These are phyloP conservation scores for Marmota flaviventris DNA, from an alignment of 2,113 vertebrate species.

Conservation along the genomic window DNA sequence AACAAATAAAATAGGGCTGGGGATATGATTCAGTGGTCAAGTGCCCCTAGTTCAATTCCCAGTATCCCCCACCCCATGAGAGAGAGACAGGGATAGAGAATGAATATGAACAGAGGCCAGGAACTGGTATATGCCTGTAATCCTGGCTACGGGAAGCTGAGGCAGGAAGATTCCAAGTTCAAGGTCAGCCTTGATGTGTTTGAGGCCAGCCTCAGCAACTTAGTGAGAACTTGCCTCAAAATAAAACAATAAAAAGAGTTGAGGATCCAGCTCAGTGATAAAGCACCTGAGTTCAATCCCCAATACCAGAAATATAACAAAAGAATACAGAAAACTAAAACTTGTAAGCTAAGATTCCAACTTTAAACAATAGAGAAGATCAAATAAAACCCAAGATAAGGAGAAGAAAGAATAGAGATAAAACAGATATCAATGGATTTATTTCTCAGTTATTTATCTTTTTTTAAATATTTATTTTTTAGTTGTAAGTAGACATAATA, in stretches of 20 bases:
- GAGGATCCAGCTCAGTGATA: neutral
- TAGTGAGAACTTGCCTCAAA: neutral
- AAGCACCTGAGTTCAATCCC: neutral
- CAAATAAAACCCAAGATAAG: constrained; percentile 28
- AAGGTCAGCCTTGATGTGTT: neutral
- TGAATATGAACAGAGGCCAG: neutral
- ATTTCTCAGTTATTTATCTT: neutral
- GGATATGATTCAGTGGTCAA: too few relatives aligned
- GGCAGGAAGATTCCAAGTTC: neutral
- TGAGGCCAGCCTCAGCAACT: neutral
- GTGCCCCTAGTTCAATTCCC: too few relatives aligned
- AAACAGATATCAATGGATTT: constrained; percentile 28
- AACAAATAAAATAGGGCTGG: too few relatives aligned
- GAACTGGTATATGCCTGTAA: too few relatives aligned
- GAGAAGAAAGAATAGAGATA: neutral
- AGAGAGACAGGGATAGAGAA: too few relatives aligned
- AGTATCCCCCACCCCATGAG: too few relatives aligned
- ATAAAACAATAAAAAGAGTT: neutral
- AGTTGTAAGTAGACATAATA: too few relatives aligned
- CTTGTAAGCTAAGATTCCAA: constrained; percentile 3
- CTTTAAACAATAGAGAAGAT: neutral
- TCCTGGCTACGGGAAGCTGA: neutral
- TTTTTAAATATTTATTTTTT: neutral
- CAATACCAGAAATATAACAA: neutral
- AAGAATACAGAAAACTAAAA: neutral